Conservation (phyloP, 2,888 invertebrate species). For the Myopa tessellatipennis region DNA sequence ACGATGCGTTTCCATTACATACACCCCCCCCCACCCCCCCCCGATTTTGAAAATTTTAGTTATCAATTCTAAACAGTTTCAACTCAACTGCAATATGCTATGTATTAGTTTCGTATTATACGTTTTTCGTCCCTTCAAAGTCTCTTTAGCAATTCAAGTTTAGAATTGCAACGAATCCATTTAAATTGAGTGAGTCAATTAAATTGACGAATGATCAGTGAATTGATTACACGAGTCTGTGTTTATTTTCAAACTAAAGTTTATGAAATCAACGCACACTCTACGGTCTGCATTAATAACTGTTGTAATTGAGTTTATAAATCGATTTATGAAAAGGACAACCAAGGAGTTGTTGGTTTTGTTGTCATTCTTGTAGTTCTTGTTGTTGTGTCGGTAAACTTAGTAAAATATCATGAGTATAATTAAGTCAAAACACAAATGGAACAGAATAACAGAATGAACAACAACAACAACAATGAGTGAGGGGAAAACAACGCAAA, state of each 20-base stretch:
- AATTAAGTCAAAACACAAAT: not conserved
- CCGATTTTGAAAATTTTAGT: too few species aligned
- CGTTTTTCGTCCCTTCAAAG: not conserved
- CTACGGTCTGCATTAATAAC: not conserved
- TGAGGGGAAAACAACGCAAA: not conserved
- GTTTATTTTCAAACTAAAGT: not conserved
- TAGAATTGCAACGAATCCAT: not conserved
- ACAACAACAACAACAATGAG: not conserved
- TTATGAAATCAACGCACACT: too few species aligned
- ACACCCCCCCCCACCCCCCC: too few species aligned
- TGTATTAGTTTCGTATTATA: not conserved
- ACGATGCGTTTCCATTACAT: too few species aligned
- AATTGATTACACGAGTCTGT: not conserved
- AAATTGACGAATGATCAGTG: too few species aligned
- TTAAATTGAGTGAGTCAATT: not conserved
- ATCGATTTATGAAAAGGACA: constrained; percentile 11
- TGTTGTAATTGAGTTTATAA: constrained; percentile 16
- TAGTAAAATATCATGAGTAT: not conserved
- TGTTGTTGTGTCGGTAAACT: not conserved
- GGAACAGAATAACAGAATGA: not conserved
- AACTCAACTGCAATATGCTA: not conserved
- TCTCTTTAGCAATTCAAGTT: not conserved
- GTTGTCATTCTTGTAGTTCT: not conserved
- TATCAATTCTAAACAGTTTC: not conserved
- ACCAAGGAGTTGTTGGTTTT: not conserved